Evolutionary conservation across 35 echinoderm and acorn worm species (phyloP), one percentile per base, ranked within the genome.

Genomic region (Apostichopus japonicus): DNA sequence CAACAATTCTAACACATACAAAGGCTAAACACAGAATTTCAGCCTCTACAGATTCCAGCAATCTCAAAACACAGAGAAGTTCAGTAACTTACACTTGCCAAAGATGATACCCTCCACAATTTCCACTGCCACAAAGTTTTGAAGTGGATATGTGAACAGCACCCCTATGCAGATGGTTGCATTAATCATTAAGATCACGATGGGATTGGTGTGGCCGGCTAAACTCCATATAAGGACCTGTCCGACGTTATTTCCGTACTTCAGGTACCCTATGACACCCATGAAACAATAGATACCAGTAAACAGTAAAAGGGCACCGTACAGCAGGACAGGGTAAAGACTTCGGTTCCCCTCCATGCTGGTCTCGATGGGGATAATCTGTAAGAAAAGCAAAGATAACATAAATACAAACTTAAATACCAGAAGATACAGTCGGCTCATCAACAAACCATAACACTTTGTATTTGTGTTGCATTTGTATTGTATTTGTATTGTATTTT

Each of bases 331-430:
- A 17, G 97, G 91, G 92, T 95, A 99, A 6, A 88, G 79, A 5
- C 57, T 54, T 54, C 93, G 72, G 80, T 96, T 99, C 14, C 93
- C 95, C 79, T 92, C 95, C 94, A 99, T 95, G 55, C 97, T 99
- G 6, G 97, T 93, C 61, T 99, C 95, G 27, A 99, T 96, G n/a
- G 97, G 97, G 25, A 99, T 95, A 10, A 99, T 96, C 97, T 99
- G 83, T 23, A 80, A 72, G 63, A 44, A 87, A 10, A 92, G 76
- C 57, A 51, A 75, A 14, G n/a, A 61, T 10, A 61, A 8, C 7
- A 61, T 61, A 61, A 61, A 44, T 44, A 44, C 33, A 44, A 44
- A 44, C 33, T 44, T 44, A 44, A n/a, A n/a, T n/a, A n/a, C n/a
- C n/a, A n/a, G n/a, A n/a, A n/a, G n/a, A n/a, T n/a, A n/a, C n/a